phyloP scores from a whole-genome alignment of 1,140 invertebrate genomes.

The Pseudomyrmex flavicornis region DNA sequence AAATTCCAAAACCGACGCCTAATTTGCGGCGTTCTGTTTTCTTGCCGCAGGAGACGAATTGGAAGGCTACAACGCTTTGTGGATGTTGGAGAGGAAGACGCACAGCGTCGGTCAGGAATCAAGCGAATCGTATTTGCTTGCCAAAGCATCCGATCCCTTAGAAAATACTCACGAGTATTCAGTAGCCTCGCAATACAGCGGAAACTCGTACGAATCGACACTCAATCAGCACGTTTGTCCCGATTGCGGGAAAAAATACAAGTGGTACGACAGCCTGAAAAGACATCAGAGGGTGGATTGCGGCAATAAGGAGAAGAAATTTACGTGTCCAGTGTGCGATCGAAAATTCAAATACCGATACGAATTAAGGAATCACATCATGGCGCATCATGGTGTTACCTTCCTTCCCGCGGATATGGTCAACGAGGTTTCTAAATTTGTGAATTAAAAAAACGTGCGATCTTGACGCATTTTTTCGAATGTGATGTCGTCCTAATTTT shows the following conservation, averaged over 20 bases:
- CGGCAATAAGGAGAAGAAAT: conserved; percentile 83
- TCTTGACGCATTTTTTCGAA: neutral
- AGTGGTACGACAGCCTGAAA: conserved; percentile 84
- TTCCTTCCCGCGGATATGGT: no score
- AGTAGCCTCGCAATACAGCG: conserved; percentile 5
- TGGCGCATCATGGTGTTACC: conserved; percentile 67
- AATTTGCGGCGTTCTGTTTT: conserved; percentile 51
- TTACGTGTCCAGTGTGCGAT: conserved; percentile 77
- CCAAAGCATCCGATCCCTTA: neutral
- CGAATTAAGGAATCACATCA: conserved; percentile 80
- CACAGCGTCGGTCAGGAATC: conserved; percentile 44
- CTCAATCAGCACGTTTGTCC: conserved; percentile 71
- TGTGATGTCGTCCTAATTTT: neutral
- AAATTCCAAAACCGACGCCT: neutral
- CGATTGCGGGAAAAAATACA: conserved; percentile 85
- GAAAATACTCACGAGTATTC: neutral
- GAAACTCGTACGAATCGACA: conserved; percentile 45
- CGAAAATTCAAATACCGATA: conserved; percentile 82
- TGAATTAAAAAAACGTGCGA: neutral
- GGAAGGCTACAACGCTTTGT: conserved; percentile 67
- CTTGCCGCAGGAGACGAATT: conserved; percentile 61
- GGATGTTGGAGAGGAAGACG: conserved; percentile 70
- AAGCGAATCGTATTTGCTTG: conserved; percentile 8
- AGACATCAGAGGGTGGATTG: conserved; percentile 86
- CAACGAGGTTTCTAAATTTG: neutral